Evolutionary conservation across 2,797 vertebrate species (phyloP).

Genomic region (Meriones psammophilus): DNA sequence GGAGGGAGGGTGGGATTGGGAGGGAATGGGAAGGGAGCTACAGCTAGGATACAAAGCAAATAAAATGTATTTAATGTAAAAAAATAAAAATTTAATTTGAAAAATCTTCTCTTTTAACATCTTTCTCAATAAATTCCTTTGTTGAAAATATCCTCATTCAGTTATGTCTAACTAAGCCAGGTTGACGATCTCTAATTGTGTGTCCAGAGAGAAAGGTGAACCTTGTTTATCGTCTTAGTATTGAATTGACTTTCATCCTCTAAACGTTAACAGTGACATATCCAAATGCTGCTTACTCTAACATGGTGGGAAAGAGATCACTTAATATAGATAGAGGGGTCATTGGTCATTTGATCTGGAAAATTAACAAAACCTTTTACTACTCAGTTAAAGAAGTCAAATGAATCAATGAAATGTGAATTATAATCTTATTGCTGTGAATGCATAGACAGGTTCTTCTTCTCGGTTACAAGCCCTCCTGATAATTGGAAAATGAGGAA

Average conservation of each 20-base stretch:
- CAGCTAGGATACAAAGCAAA: no score
- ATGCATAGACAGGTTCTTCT: not conserved
- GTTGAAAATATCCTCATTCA: not conserved
- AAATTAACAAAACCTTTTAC: conserved; percentile 37
- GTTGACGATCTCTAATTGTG: not conserved
- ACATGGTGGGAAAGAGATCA: not conserved
- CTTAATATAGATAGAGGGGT: conserved; percentile 5
- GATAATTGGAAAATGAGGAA: conserved; percentile 13
- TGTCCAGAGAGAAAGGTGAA: not conserved
- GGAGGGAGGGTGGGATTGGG: no score
- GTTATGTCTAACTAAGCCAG: not conserved
- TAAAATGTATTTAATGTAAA: no score
- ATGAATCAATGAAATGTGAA: conserved; percentile 51
- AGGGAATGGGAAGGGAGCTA: no score
- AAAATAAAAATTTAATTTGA: no score
- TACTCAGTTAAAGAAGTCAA: conserved; percentile 47
- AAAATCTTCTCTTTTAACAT: not conserved
- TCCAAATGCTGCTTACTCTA: not conserved
- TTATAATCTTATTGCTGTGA: not conserved
- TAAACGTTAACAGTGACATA: not conserved
- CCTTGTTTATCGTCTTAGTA: not conserved
- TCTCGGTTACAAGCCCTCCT: not conserved
- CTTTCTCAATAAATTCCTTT: not conserved
- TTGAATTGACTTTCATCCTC: not conserved
- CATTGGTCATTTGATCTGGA: conserved; percentile 31